Evolutionary conservation across 2,113 vertebrate species (phyloP).

Genomic region (Melierax canorus): DNA sequence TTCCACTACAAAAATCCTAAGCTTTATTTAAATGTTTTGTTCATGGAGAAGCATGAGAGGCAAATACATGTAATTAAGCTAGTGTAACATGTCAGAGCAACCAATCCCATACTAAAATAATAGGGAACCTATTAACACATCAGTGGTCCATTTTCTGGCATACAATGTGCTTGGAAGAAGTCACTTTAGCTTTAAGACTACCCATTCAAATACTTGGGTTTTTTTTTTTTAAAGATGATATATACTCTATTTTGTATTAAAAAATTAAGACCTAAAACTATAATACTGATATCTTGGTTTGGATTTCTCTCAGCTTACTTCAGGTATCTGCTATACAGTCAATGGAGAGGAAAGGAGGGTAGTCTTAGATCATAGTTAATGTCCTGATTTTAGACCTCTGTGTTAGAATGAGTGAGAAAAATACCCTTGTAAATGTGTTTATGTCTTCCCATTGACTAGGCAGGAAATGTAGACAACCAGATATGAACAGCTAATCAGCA

Average conservation of each 20-base stretch:
- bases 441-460: not conserved
- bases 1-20: not conserved
- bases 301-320: not conserved
- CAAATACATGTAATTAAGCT: not conserved
- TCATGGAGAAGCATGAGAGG: not conserved
- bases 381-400: not conserved
- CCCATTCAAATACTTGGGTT: fast-evolving
- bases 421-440: not conserved
- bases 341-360: not conserved
- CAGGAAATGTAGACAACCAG: not conserved
- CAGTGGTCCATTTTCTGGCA: not conserved
- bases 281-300: not conserved
- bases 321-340: not conserved
- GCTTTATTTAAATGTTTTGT: not conserved
- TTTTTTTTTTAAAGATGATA: not conserved
- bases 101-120: not conserved
- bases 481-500: not conserved
- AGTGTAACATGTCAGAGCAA: not conserved
- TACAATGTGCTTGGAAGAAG: not conserved
- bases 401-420: not conserved
- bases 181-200: not conserved
- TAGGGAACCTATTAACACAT: fast-evolving
- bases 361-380: not conserved
- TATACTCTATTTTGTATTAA: not conserved
- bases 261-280: not conserved